phyloP scores from a whole-genome alignment of 1,140 invertebrate species.

The Drosophila santomea region DNA sequence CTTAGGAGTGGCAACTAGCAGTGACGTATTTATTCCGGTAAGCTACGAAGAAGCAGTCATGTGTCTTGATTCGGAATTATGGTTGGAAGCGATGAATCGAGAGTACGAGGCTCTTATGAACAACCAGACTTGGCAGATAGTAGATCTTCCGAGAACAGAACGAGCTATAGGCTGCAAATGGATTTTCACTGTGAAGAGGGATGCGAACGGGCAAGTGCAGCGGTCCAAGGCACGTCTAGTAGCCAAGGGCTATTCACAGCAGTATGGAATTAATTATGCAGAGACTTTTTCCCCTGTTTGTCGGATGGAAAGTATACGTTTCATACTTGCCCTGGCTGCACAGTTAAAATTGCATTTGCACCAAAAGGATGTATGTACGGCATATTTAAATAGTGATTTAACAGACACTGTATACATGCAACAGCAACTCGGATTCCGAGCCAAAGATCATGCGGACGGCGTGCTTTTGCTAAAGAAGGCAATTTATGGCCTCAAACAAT shows the following conservation, averaged over 20 bases:
- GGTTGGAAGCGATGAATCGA: no score
- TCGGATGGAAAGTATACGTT: slow-evolving; percentile 1
- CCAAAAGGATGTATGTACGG: slow-evolving; percentile 3
- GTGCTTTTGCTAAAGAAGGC: no score
- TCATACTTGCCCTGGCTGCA: background rate
- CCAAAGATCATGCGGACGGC: background rate
- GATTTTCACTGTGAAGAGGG: background rate
- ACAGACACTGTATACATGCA: background rate
- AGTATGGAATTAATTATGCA: background rate
- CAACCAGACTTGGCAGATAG: background rate
- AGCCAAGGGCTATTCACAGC: no score
- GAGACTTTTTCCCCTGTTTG: background rate
- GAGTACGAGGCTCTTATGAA: no score
- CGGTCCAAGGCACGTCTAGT: no score
- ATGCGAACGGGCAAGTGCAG: no score
- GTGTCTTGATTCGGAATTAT: no score
- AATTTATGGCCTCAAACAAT: no score
- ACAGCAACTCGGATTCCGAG: background rate
- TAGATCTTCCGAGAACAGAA: background rate
- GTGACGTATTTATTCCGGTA: no score
- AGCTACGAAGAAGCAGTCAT: no score
- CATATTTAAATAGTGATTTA: slow-evolving; percentile 4
- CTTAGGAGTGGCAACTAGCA: background rate
- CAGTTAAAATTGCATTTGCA: slow-evolving; percentile 1
- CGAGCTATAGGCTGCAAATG: slow-evolving; percentile 2